These are phyloP conservation scores for Stictocephala bisonia DNA, from an alignment of 2,888 invertebrate species.

Conservation along the genomic window DNA sequence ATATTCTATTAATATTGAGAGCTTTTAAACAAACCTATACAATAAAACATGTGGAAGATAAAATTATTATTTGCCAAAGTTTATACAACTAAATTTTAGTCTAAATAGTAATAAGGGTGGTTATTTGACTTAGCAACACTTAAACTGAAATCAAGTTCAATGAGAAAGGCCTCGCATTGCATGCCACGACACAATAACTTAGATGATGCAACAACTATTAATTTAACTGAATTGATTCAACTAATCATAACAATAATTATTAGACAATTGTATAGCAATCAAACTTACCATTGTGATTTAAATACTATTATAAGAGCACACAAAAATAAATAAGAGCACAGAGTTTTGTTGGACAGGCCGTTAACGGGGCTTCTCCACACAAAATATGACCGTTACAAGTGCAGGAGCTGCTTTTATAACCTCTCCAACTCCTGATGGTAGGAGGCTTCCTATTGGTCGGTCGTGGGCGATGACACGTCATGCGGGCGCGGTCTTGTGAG, in stretches of 20 bases:
- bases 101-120: too few relatives aligned
- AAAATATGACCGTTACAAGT: slow-evolving; percentile 34
- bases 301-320: neutral
- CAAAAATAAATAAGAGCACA: slow-evolving; percentile 20
- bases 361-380: slow-evolving; percentile 46
- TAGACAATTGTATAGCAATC: too few relatives aligned
- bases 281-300: slow-evolving; percentile 14
- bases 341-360: slow-evolving; percentile 29
- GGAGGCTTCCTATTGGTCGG: slow-evolving; percentile 37
- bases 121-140: too few relatives aligned
- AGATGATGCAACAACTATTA: too few relatives aligned
- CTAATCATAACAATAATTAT: too few relatives aligned
- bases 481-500: slow-evolving; percentile 31
- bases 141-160: too few relatives aligned
- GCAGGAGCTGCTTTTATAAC: slow-evolving; percentile 32
- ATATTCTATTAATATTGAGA: neutral
- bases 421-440: neutral
- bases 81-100: too few relatives aligned
- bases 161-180: too few relatives aligned
- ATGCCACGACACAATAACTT: too few relatives aligned
- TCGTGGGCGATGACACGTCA: slow-evolving; percentile 31
- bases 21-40: neutral
- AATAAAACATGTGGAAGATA: too few relatives aligned
- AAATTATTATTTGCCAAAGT: too few relatives aligned
- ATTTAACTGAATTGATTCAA: too few relatives aligned